Conservation (phyloP, 35 echinoderm and acorn worm genomes). For the Patiria miniata region DNA sequence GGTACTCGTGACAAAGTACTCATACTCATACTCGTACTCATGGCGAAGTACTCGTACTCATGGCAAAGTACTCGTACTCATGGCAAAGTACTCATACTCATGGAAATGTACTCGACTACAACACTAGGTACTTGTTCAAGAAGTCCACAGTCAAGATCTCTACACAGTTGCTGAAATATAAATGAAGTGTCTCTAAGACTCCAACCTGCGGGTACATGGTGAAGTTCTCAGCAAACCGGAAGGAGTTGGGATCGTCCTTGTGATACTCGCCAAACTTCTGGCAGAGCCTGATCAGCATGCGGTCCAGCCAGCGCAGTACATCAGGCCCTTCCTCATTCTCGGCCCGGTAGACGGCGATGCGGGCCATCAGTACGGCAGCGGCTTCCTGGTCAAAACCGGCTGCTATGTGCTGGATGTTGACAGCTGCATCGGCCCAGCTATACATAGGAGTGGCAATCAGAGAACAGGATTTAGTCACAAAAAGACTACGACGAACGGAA, state of each 20-base stretch:
- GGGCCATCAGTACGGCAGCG: constrained; percentile 83
- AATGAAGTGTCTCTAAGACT: too few species aligned
- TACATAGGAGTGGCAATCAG: neutral
- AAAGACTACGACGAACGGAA: too few species aligned
- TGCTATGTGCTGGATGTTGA: constrained; percentile 90
- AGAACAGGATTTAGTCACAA: neutral
- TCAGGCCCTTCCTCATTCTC: constrained; percentile 92
- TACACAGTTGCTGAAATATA: too few species aligned
- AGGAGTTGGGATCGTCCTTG: constrained; percentile 91
- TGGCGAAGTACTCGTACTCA: too few species aligned
- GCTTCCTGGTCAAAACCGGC: constrained; percentile 97
- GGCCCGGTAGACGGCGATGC: constrained; percentile 78
- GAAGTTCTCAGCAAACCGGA: constrained; percentile 85
- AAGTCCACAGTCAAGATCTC: too few species aligned
- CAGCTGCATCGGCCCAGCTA: constrained; percentile 94
- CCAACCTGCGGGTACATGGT: constrained; percentile 93
- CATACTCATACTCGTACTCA: too few species aligned
- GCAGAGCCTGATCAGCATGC: constrained; percentile 95
- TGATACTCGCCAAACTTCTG: constrained; percentile 99
- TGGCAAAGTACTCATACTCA: too few species aligned
- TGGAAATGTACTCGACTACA: too few species aligned
- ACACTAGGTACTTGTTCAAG: too few species aligned
- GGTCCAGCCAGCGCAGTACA: constrained; percentile 88
- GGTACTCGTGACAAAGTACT: too few species aligned
- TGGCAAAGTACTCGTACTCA: too few species aligned